Percentiles rank a stretch among this genome's conserved stretches.
Conservation (phyloP, 2,888 invertebrate genomes). For the Aporophyla nigra region DNA sequence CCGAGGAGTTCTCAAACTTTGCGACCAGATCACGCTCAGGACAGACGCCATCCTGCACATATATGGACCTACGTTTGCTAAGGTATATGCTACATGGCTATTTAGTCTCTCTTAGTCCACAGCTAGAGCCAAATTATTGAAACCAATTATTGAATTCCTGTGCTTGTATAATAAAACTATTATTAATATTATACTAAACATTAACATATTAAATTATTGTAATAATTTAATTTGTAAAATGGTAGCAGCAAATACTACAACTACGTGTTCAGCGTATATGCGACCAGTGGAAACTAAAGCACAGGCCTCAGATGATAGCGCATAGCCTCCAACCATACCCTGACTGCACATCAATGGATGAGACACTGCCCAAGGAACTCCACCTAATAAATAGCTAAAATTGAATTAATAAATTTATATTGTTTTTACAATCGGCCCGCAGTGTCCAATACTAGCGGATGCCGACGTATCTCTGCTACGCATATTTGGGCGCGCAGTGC, state of each 20-base stretch:
- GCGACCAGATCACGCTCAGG: conserved; percentile 83
- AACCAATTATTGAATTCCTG: background rate
- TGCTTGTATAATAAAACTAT: background rate
- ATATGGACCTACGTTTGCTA: conserved; percentile 82
- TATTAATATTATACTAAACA: too few species aligned
- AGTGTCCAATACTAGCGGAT: conserved; percentile 82
- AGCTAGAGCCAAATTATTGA: background rate
- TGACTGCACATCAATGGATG: too few species aligned
- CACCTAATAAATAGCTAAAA: background rate
- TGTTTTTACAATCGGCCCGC: conserved; percentile 1
- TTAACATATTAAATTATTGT: too few species aligned
- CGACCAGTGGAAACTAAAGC: too few species aligned
- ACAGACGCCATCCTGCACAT: conserved; percentile 84
- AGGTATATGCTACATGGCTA: conserved; percentile 66
- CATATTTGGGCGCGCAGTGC: conserved; percentile 80
- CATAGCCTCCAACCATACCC: too few species aligned
- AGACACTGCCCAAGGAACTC: background rate
- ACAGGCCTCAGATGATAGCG: too few species aligned
- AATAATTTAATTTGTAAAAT: too few species aligned
- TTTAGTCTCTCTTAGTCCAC: background rate
- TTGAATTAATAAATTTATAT: background rate
- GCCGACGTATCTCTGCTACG: conserved; percentile 81
- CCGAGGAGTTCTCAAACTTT: conserved; percentile 81
- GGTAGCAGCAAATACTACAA: too few species aligned
- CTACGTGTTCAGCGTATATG: too few species aligned